phyloP scores from a whole-genome alignment of 2,797 vertebrate species.

The Lagorchestes hirsutus region DNA sequence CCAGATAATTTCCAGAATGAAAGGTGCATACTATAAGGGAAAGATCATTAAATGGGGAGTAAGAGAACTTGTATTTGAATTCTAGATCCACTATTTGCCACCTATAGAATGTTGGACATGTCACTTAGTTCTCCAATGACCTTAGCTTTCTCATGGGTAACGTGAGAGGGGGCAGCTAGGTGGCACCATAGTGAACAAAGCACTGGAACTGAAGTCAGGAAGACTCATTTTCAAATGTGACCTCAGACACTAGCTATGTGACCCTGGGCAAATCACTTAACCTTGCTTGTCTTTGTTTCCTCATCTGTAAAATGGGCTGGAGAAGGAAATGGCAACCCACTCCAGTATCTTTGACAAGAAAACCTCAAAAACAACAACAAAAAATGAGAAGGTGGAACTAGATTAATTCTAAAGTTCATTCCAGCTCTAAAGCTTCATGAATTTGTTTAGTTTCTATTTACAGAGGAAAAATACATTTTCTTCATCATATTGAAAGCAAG shows the following conservation, averaged over 20 bases:
- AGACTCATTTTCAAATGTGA: not conserved
- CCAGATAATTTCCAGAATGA: conserved; percentile 6
- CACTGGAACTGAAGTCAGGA: not conserved
- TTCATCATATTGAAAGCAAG: conserved; percentile 3
- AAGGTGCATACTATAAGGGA: not conserved
- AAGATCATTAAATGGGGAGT: not conserved
- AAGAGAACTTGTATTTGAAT: not conserved
- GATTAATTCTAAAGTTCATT: not conserved
- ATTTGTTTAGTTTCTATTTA: not conserved
- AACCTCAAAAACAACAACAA: not conserved
- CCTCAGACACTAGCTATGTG: not conserved
- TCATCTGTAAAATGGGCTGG: not conserved
- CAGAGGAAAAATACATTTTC: not conserved
- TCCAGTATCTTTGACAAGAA: not conserved
- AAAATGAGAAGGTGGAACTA: not conserved
- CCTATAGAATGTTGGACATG: not conserved
- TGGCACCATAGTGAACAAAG: not conserved
- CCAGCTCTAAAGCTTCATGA: not conserved
- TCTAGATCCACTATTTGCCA: not conserved
- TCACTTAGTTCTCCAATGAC: not conserved
- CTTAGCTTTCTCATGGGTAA: not conserved
- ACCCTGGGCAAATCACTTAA: not conserved
- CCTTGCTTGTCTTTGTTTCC: not conserved
- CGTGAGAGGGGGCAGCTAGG: not conserved
- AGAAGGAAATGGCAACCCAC: not conserved